A percentile compares a stretch with the other conserved stretches of the same genome.
These are phyloP conservation scores for Cercopithecus mitis DNA, from an alignment of 2,797 vertebrate species.

Conservation along the genomic window DNA sequence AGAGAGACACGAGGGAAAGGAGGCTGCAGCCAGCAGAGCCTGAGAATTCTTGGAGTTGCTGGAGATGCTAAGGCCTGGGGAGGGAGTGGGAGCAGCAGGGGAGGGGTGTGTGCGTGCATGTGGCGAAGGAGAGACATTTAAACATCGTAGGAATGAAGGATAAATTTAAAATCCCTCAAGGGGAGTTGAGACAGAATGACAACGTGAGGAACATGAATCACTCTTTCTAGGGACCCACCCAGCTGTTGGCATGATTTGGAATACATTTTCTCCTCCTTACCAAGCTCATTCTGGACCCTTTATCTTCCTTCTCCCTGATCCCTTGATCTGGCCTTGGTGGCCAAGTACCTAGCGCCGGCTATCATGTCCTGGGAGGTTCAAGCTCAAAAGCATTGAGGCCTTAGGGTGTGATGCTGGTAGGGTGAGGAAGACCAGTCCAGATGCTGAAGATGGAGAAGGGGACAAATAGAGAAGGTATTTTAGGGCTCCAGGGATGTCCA, in stretches of 20 bases:
- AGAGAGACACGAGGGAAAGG: background rate
- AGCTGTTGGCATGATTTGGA: constrained; percentile 57
- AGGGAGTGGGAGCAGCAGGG: constrained; percentile 26
- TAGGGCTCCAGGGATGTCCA: background rate
- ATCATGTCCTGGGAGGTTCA: background rate
- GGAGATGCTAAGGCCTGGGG: background rate
- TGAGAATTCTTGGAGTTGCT: background rate
- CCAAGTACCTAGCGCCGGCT: background rate
- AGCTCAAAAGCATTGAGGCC: background rate
- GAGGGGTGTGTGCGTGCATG: constrained; percentile 45
- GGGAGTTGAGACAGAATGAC: constrained; percentile 72
- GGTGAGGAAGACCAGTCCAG: background rate
- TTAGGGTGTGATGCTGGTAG: background rate
- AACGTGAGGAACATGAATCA: constrained; percentile 77
- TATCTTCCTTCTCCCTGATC: too few relatives aligned
- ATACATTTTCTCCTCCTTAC: constrained; percentile 46
- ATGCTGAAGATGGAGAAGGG: background rate
- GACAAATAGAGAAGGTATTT: background rate
- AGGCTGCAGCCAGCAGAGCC: background rate
- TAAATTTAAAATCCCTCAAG: constrained; percentile 79
- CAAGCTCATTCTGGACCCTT: background rate
- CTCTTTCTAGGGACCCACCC: constrained; percentile 73
- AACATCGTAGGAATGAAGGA: constrained; percentile 70
- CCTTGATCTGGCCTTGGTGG: background rate
- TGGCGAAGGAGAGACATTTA: constrained; percentile 73